Evolutionary conservation across 2,113 vertebrate genomes (phyloP).

Genomic region (Lophura nycthemera): DNA sequence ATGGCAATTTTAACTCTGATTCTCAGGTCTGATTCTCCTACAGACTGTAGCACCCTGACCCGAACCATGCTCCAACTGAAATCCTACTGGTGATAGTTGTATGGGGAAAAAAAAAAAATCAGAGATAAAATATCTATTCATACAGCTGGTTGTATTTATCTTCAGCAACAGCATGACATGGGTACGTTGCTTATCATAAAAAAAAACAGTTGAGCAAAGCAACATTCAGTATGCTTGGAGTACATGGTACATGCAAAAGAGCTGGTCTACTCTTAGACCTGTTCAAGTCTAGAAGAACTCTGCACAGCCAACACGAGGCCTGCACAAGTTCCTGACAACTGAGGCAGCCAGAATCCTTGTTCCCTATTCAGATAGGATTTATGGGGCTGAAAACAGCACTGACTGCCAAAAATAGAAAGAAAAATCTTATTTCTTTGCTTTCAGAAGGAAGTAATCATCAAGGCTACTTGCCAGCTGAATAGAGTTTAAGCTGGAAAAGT

Average conservation of each 20-base stretch:
- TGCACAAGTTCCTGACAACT: not conserved
- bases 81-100: not conserved
- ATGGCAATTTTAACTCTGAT: not conserved
- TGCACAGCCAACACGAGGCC: not conserved
- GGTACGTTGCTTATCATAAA: not conserved
- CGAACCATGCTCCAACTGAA: not conserved
- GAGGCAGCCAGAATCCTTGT: accelerated
- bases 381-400: not conserved
- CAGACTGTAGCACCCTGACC: not conserved
- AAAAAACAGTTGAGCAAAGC: not conserved
- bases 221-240: not conserved
- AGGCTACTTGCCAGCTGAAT: not conserved
- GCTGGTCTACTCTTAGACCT: not conserved
- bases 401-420: not conserved
- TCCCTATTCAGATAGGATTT: not conserved
- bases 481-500: not conserved
- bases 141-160: not conserved
- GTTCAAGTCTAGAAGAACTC: not conserved
- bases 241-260: accelerated
- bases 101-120: not conserved
- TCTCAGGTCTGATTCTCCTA: not conserved
- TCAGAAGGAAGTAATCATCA: not conserved
- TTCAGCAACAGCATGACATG: not conserved
- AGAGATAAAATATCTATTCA: not conserved
- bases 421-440: not conserved